A percentile compares a stretch with the other conserved stretches of the same genome.
Conservation (phyloP, 2,797 vertebrate genomes). For the Catostomus latipinnis region DNA sequence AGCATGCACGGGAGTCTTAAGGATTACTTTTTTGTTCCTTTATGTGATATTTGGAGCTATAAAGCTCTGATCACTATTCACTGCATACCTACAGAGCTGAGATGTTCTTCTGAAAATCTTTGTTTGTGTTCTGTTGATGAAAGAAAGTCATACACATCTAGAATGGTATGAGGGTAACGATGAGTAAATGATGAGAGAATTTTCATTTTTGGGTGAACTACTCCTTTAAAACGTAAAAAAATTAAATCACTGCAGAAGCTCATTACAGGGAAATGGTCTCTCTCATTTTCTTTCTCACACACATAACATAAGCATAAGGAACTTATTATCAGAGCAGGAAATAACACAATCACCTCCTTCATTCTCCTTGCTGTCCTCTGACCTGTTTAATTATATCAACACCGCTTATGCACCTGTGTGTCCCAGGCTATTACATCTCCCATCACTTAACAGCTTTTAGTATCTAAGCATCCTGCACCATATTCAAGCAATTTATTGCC, state of each 20-base stretch:
- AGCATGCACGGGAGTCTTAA: too few relatives aligned
- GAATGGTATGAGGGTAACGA: too few relatives aligned
- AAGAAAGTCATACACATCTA: too few relatives aligned
- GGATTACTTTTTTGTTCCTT: too few relatives aligned
- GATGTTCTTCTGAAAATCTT: too few relatives aligned
- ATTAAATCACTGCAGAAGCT: slow-evolving; percentile 23
- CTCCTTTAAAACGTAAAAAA: too few relatives aligned
- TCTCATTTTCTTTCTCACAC: not conserved
- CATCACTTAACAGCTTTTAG: slow-evolving; percentile 53
- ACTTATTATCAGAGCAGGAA: slow-evolving; percentile 54
- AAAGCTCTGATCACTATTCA: too few relatives aligned
- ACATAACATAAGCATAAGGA: slow-evolving; percentile 53
- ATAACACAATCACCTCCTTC: slow-evolving; percentile 52
- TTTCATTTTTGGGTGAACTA: too few relatives aligned
- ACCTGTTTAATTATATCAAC: slow-evolving; percentile 58
- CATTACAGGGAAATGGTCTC: not conserved
- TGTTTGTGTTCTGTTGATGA: too few relatives aligned
- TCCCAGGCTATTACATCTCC: slow-evolving; percentile 52
- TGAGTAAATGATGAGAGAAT: too few relatives aligned
- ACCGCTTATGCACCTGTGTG: slow-evolving; percentile 61
- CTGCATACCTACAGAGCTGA: too few relatives aligned
- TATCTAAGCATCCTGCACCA: slow-evolving; percentile 37
- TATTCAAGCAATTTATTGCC: slow-evolving; percentile 52
- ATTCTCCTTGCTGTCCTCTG: slow-evolving; percentile 53
- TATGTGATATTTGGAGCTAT: too few relatives aligned